Base-by-base conservation (phyloP, 2,888 invertebrate genomes). In the Teinopalpus imperialis region DNA sequence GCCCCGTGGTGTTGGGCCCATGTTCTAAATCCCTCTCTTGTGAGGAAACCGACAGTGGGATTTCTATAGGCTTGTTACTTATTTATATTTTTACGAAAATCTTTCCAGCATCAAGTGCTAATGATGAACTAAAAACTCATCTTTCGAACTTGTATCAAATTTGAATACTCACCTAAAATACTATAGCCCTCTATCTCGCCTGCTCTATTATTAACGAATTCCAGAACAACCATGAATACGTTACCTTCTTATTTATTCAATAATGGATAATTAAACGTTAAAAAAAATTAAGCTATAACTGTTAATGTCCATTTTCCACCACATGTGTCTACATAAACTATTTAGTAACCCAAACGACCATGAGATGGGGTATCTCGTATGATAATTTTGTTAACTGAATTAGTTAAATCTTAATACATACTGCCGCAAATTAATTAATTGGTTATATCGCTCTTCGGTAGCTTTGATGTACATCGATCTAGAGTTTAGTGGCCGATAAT, bases 321-420 rank as follows among this genome's bases (percentile, higher is more conserved):
- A 1, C n/a, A 14, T 1, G 4, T 29, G n/a, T 9, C 34, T 21
- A 18, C 12, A 12, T 12, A 35, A 24, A 35, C 21, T 35, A 35
- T 35, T 35, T 6, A 35, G 8, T 13, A 8, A 21, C 6, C 14
- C 3, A 21, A 29, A 35, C 16, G 12, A 20, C 31, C 16, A 9
- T n/a, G 12, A 34, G 18, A 16, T 34, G 12, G 16, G 37, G 44
- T 16, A 24, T 32, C 26, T 8, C 8, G 29, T 39, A 39, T 42
- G 42, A 20, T 39, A 49, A 49, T 46, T 45, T 43, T 30, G 37
- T 43, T 41, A 37, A 36, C 41, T 45, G 45, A 45, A 48, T 51
- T 44, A 45, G 31, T 14, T 45, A 29, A 45, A 51, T 44, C 37
- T 37, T 26, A 41, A 48, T 48, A 45, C 37, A 30, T 37, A 44